phyloP scores from a whole-genome alignment of 2,888 invertebrate species.

The Cenopis cana region DNA sequence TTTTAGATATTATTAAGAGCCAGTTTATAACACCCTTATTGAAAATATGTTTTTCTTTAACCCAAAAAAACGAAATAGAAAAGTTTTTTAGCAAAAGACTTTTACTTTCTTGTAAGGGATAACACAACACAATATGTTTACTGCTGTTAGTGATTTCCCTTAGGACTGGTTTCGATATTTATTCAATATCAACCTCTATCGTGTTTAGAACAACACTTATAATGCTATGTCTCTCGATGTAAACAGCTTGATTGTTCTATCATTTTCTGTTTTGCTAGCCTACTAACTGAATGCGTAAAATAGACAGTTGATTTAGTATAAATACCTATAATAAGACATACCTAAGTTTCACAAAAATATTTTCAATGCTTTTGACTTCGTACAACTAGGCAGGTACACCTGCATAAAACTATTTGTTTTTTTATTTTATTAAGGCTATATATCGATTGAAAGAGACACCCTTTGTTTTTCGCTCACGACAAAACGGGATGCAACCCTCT shows the following conservation, averaged over 20 bases:
- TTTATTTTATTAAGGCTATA: too few relatives aligned
- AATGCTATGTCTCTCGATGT: background rate
- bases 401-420: too few relatives aligned
- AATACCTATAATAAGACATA: background rate
- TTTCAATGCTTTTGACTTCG: background rate
- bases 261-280: conserved; percentile 4
- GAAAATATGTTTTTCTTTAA: conserved; percentile 5
- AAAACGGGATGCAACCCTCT: too few relatives aligned
- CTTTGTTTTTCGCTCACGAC: too few relatives aligned
- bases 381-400: background rate
- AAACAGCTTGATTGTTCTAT: conserved; percentile 5
- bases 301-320: conserved; percentile 16
- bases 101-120: conserved; percentile 21
- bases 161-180: background rate
- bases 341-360: background rate
- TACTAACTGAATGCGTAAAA: conserved; percentile 6
- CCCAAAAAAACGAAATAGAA: conserved; percentile 7
- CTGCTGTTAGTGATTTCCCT: conserved; percentile 28
- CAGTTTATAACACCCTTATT: too few relatives aligned
- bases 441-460: too few relatives aligned
- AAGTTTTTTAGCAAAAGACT: conserved; percentile 26
- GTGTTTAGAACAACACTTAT: background rate
- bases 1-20: too few relatives aligned
- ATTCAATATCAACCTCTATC: background rate
- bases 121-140: conserved; percentile 22